Conservation (phyloP, 2,797 vertebrate genomes). For the Acipenser ruthenus region DNA sequence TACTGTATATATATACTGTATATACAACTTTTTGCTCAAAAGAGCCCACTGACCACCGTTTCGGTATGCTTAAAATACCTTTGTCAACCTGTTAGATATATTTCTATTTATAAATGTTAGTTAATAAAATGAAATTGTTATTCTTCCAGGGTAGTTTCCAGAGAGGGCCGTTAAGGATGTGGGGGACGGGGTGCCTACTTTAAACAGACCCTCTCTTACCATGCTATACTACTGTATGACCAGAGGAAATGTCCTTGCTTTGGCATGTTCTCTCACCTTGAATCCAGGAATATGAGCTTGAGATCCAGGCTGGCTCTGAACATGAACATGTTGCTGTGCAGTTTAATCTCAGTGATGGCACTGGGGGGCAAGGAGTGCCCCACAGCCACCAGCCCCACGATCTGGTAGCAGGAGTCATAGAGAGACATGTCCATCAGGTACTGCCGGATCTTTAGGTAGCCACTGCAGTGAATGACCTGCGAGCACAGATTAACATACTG, state of each 20-base stretch:
- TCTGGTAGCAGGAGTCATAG: constrained; percentile 85
- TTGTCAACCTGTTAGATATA: too few relatives aligned
- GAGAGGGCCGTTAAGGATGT: too few relatives aligned
- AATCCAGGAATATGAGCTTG: constrained; percentile 89
- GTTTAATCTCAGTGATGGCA: constrained; percentile 89
- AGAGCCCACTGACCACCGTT: too few relatives aligned
- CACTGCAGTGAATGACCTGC: constrained; percentile 94
- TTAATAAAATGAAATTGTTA: too few relatives aligned
- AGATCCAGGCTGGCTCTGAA: constrained; percentile 90
- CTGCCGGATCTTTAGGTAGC: constrained; percentile 86
- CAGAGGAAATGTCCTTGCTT: neutral
- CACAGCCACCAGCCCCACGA: constrained; percentile 82
- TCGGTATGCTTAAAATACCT: too few relatives aligned
- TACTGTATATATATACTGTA: too few relatives aligned
- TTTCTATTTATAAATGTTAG: too few relatives aligned
- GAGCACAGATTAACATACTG: neutral
- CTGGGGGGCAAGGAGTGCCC: constrained; percentile 86
- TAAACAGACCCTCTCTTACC: too few relatives aligned
- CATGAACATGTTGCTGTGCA: constrained; percentile 97
- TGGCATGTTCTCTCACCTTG: constrained; percentile 60
- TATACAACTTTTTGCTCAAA: too few relatives aligned
- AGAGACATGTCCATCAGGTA: constrained; percentile 77
- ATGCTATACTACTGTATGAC: neutral
- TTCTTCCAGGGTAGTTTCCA: too few relatives aligned
- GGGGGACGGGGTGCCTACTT: too few relatives aligned